phyloP scores from a whole-genome alignment of 2,888 invertebrate species.

The Morpho achilles region DNA sequence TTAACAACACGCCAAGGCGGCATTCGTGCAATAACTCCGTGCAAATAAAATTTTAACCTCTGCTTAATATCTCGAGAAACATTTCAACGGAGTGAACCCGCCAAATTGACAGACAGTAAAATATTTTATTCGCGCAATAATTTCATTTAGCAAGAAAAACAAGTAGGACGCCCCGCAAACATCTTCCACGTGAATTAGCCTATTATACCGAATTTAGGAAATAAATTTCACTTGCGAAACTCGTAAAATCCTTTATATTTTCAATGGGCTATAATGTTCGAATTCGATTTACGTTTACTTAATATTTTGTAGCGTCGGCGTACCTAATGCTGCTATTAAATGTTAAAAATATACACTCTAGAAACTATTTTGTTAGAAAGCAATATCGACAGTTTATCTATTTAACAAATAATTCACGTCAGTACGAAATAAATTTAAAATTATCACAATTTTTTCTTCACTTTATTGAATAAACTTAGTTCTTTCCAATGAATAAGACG shows the following conservation, averaged over 20 bases:
- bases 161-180: slow-evolving; percentile 50
- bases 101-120: slow-evolving; percentile 77
- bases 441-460: too few relatives aligned
- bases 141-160: slow-evolving; percentile 75
- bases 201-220: slow-evolving; percentile 64
- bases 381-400: too few relatives aligned
- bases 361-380: too few relatives aligned
- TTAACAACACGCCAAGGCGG: slow-evolving; percentile 52
- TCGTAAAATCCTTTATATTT: slow-evolving; percentile 50
- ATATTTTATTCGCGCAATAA: slow-evolving; percentile 76
- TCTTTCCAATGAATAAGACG: too few relatives aligned
- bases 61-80: slow-evolving; percentile 70
- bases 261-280: slow-evolving; percentile 23
- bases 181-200: slow-evolving; percentile 73
- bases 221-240: slow-evolving; percentile 56
- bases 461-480: too few relatives aligned
- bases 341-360: too few relatives aligned
- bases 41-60: slow-evolving; percentile 77
- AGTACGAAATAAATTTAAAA: too few relatives aligned
- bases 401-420: too few relatives aligned
- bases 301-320: neutral
- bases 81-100: slow-evolving; percentile 54
- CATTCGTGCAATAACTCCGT: slow-evolving; percentile 57
- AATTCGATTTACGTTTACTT: slow-evolving; percentile 2
- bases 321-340: too few relatives aligned